Conservation (phyloP, 2,888 invertebrate genomes). For the Piscicola geometra region DNA sequence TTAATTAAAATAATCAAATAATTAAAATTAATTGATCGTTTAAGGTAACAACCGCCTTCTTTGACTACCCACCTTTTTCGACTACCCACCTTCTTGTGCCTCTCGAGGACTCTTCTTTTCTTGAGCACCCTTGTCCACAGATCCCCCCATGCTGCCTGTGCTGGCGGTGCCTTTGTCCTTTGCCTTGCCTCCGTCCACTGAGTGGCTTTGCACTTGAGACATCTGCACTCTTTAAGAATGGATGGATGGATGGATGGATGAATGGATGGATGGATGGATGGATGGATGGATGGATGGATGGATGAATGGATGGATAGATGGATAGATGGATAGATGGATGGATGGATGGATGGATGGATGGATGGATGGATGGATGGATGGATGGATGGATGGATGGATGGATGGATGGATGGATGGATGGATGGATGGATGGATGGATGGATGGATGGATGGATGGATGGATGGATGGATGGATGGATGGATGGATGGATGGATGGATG, state of each 20-base stretch:
- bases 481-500: not conserved
- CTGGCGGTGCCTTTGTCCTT: not conserved
- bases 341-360: slow-evolving; percentile 4
- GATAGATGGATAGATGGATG: not conserved
- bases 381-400: not conserved
- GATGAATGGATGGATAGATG: not conserved
- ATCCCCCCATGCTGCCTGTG: not conserved
- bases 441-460: not conserved
- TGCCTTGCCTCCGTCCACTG: not conserved
- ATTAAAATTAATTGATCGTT: too few relatives aligned
- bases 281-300: not conserved
- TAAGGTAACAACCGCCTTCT: too few relatives aligned
- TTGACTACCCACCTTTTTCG: too few relatives aligned
- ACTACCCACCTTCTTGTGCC: too few relatives aligned
- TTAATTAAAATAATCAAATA: too few relatives aligned
- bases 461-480: slow-evolving; percentile 1
- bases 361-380: not conserved
- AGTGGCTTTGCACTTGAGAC: not conserved
- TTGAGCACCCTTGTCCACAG: not conserved
- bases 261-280: not conserved
- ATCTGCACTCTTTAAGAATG: not conserved
- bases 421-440: not conserved
- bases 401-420: not conserved
- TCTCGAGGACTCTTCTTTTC: not conserved
- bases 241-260: slow-evolving; percentile 1